phyloP scores from a whole-genome alignment of 1,140 invertebrate species.

The Cryptotermes secundus region DNA sequence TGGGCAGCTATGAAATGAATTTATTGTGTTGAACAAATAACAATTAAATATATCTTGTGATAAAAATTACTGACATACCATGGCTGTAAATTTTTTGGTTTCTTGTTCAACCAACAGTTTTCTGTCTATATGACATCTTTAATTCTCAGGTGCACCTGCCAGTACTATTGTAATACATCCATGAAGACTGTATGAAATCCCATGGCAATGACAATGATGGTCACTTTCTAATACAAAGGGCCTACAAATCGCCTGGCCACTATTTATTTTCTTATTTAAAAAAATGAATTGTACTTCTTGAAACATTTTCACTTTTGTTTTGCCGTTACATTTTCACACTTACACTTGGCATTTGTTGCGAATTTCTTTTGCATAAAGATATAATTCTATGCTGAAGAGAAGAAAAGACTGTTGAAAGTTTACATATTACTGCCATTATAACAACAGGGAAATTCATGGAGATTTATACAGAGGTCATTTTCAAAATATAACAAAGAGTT shows the following conservation, averaged over 20 bases:
- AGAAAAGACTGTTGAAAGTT: not conserved
- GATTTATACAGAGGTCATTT: slow-evolving; percentile 9
- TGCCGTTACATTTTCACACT: slow-evolving; percentile 4
- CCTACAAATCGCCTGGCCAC: slow-evolving; percentile 7
- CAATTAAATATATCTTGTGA: no score
- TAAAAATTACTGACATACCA: no score
- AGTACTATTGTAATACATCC: not conserved
- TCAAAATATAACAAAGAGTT: not conserved
- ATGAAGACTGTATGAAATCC: not conserved
- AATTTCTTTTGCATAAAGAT: not conserved
- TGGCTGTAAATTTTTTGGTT: no score
- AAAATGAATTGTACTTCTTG: slow-evolving; percentile 6
- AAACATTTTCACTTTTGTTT: not conserved
- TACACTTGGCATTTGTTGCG: not conserved
- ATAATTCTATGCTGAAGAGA: not conserved
- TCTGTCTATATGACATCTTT: no score
- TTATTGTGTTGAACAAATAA: no score
- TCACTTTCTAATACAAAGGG: not conserved
- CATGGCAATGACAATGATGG: not conserved
- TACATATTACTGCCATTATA: not conserved
- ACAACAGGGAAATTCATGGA: not conserved
- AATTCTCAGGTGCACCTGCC: not conserved
- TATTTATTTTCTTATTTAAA: not conserved
- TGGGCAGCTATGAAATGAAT: no score
- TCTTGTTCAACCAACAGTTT: no score